Evolutionary conservation across 2,888 invertebrate genomes (phyloP), one percentile per base, ranked within the genome.

Genomic region (Andrena camellia): DNA sequence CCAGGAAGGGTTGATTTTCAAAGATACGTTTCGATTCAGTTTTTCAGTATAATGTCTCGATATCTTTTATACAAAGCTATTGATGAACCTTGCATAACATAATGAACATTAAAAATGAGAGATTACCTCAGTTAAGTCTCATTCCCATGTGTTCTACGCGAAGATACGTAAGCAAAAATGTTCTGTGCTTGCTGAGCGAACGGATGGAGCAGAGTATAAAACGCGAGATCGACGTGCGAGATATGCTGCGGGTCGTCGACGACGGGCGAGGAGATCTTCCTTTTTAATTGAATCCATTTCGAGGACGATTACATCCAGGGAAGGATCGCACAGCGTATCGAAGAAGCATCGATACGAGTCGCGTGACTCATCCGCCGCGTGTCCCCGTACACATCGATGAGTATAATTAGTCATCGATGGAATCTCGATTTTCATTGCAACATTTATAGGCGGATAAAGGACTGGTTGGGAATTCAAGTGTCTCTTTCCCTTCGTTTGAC

Each of bases 391-490:
- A 73, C 84, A 75, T 86, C 84, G 81, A 78, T 84, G 81, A 52
- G 31, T 76, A 87, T 88, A 88, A 88, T 88, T 88, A 87, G 86
- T 88, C 87, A 88, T 88, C 86, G 88, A 84, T 84, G 83, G 80
- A 71, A 73, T 62, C 75, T 78, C 68, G 86, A 83, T 81, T 78
- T 85, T 88, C 81, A 88, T 84, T 74, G 87, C 72, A 78, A 77
- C 71, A 84, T 84, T 85, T 84, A 86, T 84, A 84, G 81, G 77
- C 85, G 83, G 75, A 35, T 76, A 78, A 82, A 86, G 89, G 78
- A 78, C 81, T 85, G 87, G 87, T 89, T 89, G 84, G 86, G 79
- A 86, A 89, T 89, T 89, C 88, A 89, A 89, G 88, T 79, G 62
- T 81, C 78, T 74, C 83, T 70, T 77, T 83, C 72, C 83, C 80